Evolutionary conservation across 2,113 vertebrate species (phyloP), one percentile per base, ranked within the genome.

Genomic region (Chloroceryle aenea): DNA sequence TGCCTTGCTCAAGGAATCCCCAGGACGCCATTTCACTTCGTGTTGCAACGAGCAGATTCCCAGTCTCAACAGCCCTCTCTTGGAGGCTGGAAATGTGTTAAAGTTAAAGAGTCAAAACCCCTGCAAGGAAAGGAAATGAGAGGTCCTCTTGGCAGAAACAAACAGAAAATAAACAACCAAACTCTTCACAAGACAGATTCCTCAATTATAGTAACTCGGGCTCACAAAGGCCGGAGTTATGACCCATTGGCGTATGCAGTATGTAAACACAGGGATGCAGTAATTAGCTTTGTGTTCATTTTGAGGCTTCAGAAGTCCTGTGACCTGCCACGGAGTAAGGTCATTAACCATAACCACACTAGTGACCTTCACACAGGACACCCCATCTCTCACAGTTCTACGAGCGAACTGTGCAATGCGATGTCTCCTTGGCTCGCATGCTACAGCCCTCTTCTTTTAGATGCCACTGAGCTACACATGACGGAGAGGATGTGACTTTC

Each of bases 181-280:
- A 96, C 78, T 59, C 93, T 96, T 98, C 90, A 91, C 53, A 96
- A 97, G 93, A 64, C 84, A 96, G 95, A 93, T 93, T 97, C 97
- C 93, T 96, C 93, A 98, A 96, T 98, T 98, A 97, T 92, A 97
- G 95, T 94, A 95, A 96, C 91, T 85, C 86, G 18, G 87, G 71
- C 94, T 97, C 12, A 1, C 94, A 97, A 77, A 97, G 85, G 92
- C 96, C 90, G 56, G 93, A 97, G 97, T 95, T 98, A 97, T 98
- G 98, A 99, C 98, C 98, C 91, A 30, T 64, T 98, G 98, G 98
- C 95, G 95, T 99, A 99, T 98, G 98, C 96, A 98, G 96, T 98
- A 98, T 98, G 97, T 99, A 99, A 99, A 99, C 99, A 99, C n/a
- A 30, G 96, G 97, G 98, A 98, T 98, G 98, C 98, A 95, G 97